phyloP scores from a whole-genome alignment of 2,888 invertebrate species.

The Parthenolecanium corni region DNA sequence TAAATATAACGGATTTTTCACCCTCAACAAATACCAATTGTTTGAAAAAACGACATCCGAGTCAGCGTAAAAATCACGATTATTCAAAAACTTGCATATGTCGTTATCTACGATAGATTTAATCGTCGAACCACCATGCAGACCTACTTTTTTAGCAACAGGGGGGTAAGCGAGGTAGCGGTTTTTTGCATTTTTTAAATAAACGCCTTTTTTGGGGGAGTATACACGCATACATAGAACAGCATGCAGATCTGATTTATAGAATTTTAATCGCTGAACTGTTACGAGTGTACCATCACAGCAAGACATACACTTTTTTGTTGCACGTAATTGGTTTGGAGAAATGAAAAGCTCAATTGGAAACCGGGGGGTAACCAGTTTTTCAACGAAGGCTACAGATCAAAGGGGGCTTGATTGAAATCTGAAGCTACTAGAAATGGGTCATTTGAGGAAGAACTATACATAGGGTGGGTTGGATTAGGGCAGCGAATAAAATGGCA shows the following conservation, averaged over 20 bases:
- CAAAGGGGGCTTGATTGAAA: no score
- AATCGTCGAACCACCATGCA: background rate
- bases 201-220: background rate
- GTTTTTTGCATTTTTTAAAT: background rate
- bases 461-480: no score
- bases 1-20: conserved; percentile 22
- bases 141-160: background rate
- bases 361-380: background rate
- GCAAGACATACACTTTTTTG: no score
- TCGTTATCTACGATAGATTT: conserved; percentile 16
- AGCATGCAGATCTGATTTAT: background rate
- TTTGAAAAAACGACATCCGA: conserved; percentile 8
- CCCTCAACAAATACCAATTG: conserved; percentile 11
- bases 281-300: no score
- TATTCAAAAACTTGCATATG: conserved; percentile 17
- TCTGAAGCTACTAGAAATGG: no score
- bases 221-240: background rate
- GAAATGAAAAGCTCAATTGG: background rate
- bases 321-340: no score
- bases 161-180: background rate
- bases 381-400: background rate
- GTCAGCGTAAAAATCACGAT: conserved; percentile 11
- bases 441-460: no score
- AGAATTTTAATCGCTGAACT: background rate
- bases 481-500: no score